phyloP scores from a whole-genome alignment of 2,888 invertebrate species.

The Limnephilus marmoratus region DNA sequence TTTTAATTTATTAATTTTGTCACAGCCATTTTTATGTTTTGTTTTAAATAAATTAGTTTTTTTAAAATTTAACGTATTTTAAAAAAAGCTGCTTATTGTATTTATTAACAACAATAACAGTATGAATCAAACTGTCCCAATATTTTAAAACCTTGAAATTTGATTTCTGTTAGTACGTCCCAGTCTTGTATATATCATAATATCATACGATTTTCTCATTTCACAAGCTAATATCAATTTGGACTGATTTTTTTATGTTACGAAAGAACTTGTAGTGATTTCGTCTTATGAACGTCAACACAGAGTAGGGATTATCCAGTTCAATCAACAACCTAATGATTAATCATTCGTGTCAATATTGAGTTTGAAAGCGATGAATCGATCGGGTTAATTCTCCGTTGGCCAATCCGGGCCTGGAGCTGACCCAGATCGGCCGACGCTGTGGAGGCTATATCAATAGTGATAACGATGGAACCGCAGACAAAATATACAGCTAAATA shows the following conservation, averaged over 20 bases:
- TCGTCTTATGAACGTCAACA: not conserved
- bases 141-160: too few species aligned
- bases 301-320: not conserved
- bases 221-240: not conserved
- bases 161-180: not conserved
- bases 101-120: not conserved
- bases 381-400: not conserved
- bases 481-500: conserved; percentile 56
- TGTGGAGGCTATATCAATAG: conserved; percentile 56
- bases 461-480: conserved; percentile 52
- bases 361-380: not conserved
- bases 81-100: too few species aligned
- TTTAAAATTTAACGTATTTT: too few species aligned
- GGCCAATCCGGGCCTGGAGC: conserved; percentile 10
- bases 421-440: conserved; percentile 53
- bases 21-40: too few species aligned
- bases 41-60: too few species aligned
- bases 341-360: not conserved
- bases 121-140: not conserved
- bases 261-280: not conserved
- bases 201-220: not conserved
- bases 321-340: not conserved
- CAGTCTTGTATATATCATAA: too few species aligned
- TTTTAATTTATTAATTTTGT: too few species aligned
- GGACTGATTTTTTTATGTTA: not conserved